Evolutionary conservation across 2,888 invertebrate genomes (phyloP), one percentile per base, ranked within the genome.

Genomic region (Amblyjoppa proteus): DNA sequence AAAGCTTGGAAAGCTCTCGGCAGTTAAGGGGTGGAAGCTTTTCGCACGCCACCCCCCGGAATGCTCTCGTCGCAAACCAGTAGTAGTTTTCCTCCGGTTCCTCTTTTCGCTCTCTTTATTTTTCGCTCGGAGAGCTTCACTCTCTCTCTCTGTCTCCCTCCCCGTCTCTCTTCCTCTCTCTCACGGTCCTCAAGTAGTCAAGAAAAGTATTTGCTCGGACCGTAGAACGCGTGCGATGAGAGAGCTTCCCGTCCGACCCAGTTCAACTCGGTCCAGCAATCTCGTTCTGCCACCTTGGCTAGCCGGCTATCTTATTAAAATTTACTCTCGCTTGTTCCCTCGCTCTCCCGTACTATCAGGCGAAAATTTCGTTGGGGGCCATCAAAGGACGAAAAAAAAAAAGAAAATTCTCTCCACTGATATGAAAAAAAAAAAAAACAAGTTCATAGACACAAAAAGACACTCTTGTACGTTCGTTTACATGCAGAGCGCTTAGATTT

Each of bases 181-280:
- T 20, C n/a, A 28, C 73, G 82, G 83, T 78, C 84, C 87, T 87
- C 87, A 86, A 86, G 86, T 87, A 87, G 87, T 87, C 77, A 83
- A 87, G 87, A 77, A 87, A 87, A 87, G 86, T 87, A 87, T 87
- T 87, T 87, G 86, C 87, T 86, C 87, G 87, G 87, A 87, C 87
- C 82, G 70, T 78, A 64, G 49, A 73, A 49, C 41, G 66, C 73
- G 71, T 79, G 78, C 83, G 79, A 49, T 34, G 78, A 83, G 75
- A 79, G 83, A 71, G 74, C 56, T 79, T 83, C 81, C 81, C 81
- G 81, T 82, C 82, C 76, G 76, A 76, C 82, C 82, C 85, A 25
- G 79, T 85, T 85, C 81, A 84, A 74, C 81, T 81, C 79, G 53
- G 85, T 83, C 85, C 83, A 76, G 83, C 85, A 85, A 85, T 85